A percentile compares a stretch with the other conserved stretches of the same genome.
These are phyloP conservation scores for Xylota sylvarum DNA, from an alignment of 2,888 invertebrate species.

Conservation along the genomic window DNA sequence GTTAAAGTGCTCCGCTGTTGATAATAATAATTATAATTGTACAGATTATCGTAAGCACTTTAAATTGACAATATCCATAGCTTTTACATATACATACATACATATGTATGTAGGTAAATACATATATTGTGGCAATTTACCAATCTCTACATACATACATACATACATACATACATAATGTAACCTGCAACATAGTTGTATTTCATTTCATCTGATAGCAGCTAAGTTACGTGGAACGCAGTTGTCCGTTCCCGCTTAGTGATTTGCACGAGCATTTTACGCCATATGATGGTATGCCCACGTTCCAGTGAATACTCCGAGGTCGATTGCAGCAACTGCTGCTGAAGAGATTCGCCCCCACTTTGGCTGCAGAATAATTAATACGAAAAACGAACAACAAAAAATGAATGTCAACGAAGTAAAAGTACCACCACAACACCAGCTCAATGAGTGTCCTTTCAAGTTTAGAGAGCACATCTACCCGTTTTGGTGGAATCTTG, in stretches of 20 bases:
- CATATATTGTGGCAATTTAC: constrained; percentile 6
- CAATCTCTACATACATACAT: constrained; percentile 14
- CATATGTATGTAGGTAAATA: too few relatives aligned
- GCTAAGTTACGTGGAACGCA: constrained; percentile 66
- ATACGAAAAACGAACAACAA: constrained; percentile 61
- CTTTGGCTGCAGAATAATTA: constrained; percentile 64
- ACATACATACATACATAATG: constrained; percentile 1
- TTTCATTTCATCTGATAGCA: constrained; percentile 52
- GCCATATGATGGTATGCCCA: constrained; percentile 16
- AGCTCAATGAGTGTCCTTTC: constrained; percentile 43
- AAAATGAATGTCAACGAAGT: constrained; percentile 66
- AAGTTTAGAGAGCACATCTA: constrained; percentile 55
- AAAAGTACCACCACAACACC: constrained; percentile 32
- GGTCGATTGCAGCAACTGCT: constrained; percentile 45
- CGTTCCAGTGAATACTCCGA: constrained; percentile 24
- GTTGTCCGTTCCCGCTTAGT: constrained; percentile 42
- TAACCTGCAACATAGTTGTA: constrained; percentile 39
- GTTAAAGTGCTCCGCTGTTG: not conserved
- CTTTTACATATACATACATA: not conserved
- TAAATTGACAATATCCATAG: not conserved
- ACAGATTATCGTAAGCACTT: not conserved
- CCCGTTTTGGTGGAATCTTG: constrained; percentile 59
- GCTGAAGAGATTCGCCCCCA: constrained; percentile 48
- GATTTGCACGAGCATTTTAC: constrained; percentile 45
- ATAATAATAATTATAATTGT: not conserved